Conservation (phyloP, 2,888 invertebrate species). For the Agapostemon virescens region DNA sequence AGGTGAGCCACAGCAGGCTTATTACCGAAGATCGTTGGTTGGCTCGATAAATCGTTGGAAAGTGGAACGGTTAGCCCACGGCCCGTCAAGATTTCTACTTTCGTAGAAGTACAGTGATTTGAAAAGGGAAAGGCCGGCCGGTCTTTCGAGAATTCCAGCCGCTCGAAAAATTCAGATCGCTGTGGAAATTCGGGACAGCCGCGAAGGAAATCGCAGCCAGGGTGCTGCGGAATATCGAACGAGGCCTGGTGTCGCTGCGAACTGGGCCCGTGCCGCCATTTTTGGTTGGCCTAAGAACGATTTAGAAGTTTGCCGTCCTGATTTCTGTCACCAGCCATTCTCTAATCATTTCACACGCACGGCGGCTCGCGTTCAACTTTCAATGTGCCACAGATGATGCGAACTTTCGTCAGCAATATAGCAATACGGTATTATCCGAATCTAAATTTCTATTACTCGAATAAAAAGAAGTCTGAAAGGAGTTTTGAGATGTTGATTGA, state of each 20-base stretch:
- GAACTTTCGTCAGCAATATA: no score
- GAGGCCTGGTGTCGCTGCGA: constrained; percentile 11
- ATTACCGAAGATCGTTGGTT: constrained; percentile 53
- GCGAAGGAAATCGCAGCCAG: constrained; percentile 39
- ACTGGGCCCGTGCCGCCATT: constrained; percentile 4
- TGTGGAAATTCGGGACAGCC: constrained; percentile 48
- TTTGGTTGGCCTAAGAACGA: neutral
- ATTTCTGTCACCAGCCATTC: neutral
- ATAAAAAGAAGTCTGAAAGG: no score
- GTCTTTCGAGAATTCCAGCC: constrained; percentile 45
- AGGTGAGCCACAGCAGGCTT: constrained; percentile 46
- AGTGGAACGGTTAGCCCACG: constrained; percentile 68
- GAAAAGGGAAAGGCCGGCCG: constrained; percentile 55
- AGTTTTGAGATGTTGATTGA: no score
- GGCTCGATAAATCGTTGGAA: constrained; percentile 66
- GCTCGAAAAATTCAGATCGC: constrained; percentile 39
- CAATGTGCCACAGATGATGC: neutral
- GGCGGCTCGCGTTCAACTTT: neutral
- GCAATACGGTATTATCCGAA: no score
- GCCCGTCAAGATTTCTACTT: constrained; percentile 60
- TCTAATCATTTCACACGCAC: neutral
- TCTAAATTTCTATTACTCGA: no score
- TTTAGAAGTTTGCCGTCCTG: neutral
- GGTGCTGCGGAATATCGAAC: constrained; percentile 26
- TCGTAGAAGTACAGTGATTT: constrained; percentile 54